phyloP scores from a whole-genome alignment of 2,113 vertebrate species.

The Acrocephalus arundinaceus region DNA sequence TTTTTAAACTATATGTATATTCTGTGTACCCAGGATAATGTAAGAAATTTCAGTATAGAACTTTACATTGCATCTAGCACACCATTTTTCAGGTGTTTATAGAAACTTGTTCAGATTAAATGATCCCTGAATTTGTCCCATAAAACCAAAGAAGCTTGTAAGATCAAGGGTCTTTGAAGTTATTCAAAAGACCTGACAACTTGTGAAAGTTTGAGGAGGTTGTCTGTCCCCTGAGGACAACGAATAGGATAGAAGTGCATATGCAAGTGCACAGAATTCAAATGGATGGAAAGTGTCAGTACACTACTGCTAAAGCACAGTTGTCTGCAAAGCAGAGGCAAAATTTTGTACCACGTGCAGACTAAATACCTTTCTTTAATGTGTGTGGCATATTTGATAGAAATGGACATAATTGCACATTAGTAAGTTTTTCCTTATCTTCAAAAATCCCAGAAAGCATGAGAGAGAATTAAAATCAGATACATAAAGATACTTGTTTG shows the following conservation, averaged over 20 bases:
- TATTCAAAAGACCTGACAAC: not conserved
- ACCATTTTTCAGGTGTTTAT: not conserved
- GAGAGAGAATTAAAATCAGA: not conserved
- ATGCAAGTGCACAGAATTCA: not conserved
- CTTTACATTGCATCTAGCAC: not conserved
- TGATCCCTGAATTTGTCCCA: not conserved
- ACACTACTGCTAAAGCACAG: not conserved
- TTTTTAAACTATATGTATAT: not conserved
- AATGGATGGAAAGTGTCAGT: not conserved
- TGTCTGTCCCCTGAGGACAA: not conserved
- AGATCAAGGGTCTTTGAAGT: not conserved
- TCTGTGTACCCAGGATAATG: not conserved
- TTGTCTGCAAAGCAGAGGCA: not conserved
- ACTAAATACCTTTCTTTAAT: not conserved
- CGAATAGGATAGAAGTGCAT: not conserved
- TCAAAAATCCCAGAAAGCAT: not conserved
- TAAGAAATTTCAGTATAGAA: not conserved
- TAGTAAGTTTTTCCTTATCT: not conserved
- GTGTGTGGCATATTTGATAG: not conserved
- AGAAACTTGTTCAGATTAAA: not conserved
- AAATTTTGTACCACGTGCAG: not conserved
- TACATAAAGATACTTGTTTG: not conserved
- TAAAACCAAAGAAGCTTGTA: not conserved
- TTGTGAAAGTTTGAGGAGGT: not conserved
- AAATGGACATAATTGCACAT: not conserved